A percentile compares a stretch with the other conserved stretches of the same genome.
phyloP scores from a whole-genome alignment of 2,113 vertebrate species.

The Pristiophorus japonicus region DNA sequence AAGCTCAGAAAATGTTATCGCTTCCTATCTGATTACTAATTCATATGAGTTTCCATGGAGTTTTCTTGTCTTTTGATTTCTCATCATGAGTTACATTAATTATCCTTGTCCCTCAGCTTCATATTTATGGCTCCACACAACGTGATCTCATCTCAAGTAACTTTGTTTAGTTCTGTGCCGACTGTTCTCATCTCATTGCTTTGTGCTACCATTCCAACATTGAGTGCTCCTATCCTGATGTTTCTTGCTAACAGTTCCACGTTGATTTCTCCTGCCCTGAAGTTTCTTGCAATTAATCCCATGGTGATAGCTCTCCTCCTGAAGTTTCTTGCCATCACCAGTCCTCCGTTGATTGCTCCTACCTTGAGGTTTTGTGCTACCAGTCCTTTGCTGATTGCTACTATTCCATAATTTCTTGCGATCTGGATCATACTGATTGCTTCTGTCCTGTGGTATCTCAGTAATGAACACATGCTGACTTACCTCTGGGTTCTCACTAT shows the following conservation, averaged over 20 bases:
- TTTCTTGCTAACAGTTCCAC: neutral
- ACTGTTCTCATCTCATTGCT: neutral
- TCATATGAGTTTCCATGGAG: neutral
- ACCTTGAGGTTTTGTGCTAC: neutral
- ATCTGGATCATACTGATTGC: neutral
- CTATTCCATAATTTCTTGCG: neutral
- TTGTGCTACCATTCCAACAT: neutral
- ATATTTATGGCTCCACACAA: neutral
- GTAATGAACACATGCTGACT: neutral
- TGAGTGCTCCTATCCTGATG: neutral
- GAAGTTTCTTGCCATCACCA: neutral
- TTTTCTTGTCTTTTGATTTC: constrained; percentile 1
- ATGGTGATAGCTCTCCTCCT: neutral
- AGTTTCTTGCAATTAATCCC: neutral
- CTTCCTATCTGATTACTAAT: neutral
- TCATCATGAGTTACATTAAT: neutral
- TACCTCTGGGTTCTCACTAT: neutral
- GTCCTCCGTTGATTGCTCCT: neutral
- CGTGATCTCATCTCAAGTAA: neutral
- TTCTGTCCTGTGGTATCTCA: neutral
- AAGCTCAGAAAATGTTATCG: neutral
- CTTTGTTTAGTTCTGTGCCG: neutral
- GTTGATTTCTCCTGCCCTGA: neutral
- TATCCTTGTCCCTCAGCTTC: neutral
- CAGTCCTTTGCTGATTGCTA: neutral